These are phyloP conservation scores for Operophtera brumata DNA, from an alignment of 2,888 invertebrate species.

Conservation along the genomic window DNA sequence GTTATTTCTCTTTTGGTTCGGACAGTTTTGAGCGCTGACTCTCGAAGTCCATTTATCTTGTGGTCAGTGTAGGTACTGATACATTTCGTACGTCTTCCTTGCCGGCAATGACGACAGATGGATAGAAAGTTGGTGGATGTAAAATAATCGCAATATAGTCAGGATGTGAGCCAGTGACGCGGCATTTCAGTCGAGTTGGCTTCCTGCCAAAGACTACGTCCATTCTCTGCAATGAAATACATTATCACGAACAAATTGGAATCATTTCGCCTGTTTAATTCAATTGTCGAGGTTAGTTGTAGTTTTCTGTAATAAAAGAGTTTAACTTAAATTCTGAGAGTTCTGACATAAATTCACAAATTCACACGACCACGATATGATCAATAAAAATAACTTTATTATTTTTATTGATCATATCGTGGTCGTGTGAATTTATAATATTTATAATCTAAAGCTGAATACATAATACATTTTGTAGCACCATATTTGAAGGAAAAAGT, in stretches of 20 bases:
- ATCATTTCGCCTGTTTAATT: constrained; percentile 38
- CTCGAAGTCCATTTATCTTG: too few species aligned
- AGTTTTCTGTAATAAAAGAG: constrained; percentile 9
- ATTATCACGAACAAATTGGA: constrained; percentile 48
- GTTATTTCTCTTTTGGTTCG: too few species aligned
- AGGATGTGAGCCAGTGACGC: constrained; percentile 35
- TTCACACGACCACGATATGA: too few species aligned
- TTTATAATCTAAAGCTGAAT: too few species aligned
- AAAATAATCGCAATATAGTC: constrained; percentile 23
- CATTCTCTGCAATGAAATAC: constrained; percentile 42
- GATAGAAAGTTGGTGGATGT: constrained; percentile 21
- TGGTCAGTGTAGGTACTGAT: too few species aligned
- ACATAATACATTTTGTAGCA: background rate
- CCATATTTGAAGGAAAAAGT: background rate
- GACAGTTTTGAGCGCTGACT: too few species aligned
- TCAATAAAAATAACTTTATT: too few species aligned
- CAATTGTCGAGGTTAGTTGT: constrained; percentile 33
- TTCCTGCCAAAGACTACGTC: constrained; percentile 43
- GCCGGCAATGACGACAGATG: constrained; percentile 19
- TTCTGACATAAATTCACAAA: too few species aligned
- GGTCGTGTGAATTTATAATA: constrained; percentile 10
- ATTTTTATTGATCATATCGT: too few species aligned
- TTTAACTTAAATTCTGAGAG: background rate
- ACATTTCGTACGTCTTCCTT: constrained; percentile 11
- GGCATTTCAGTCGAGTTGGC: constrained; percentile 40